Base-by-base conservation (phyloP, 2,888 invertebrate species). In the Campoplex nolae region DNA sequence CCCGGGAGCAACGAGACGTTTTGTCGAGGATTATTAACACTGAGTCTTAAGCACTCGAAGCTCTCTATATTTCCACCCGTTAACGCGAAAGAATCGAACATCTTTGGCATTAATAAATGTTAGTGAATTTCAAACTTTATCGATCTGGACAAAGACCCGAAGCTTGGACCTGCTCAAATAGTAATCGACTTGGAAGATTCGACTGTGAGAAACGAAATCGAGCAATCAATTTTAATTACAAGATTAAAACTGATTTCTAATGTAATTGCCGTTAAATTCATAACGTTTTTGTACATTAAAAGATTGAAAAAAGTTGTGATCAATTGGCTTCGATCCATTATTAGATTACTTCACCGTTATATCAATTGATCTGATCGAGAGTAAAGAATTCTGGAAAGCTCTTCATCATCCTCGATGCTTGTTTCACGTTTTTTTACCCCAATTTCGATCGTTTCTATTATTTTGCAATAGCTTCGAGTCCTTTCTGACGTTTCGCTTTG, bases 391-490 rank as follows among this genome's bases (percentile, higher is more conserved):
- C 4, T 2, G 45, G 54, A 48, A 56, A 71, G 42, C 13, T 74
- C 56, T 74, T 32, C 1, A 58, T 28, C 23, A 28, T 32, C 48
- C 45, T 51, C n/a, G 23, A 56, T 23, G 38, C 1, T 54, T 38
- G 42, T 28, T 56, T 16, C 11, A 54, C 28, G 7, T 32, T 35
- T 23, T 23, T 56, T 18, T n/a, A 51, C 18, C 45, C 3, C 58
- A 7, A 28, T 32, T 28, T 23, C 6, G 58, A 45, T 73, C 73
- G 23, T 74, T 28, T 65, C 28, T 51, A 79, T 83, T 51, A 45
- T 58, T 77, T 79, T 54, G 62, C 58, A 45, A 83, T 83, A 75
- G 48, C 73, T 32, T 80, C 56, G 28, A 73, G 54, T 68, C 54
- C 2, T 48, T 78, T 67, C 71, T 13, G 65, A 74, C 32, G 51